Evolutionary conservation across 2,888 invertebrate genomes (phyloP).

Genomic region (Leucoptera coffeella): DNA sequence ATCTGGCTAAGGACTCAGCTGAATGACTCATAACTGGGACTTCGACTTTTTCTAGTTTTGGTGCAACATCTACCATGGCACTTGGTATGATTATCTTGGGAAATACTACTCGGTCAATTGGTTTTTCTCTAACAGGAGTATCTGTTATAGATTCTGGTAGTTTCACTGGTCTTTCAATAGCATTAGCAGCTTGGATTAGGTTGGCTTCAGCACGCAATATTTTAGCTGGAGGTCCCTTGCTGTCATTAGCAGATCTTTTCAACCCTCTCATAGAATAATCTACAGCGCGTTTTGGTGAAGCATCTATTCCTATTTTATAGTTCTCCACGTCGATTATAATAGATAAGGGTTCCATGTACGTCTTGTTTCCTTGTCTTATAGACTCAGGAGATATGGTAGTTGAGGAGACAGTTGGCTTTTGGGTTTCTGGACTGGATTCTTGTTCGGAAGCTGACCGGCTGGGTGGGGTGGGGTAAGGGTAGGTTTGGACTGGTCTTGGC

Average conservation of each 20-base stretch:
- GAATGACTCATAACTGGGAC: conserved; percentile 40
- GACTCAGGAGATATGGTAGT: conserved; percentile 45
- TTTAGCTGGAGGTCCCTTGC: conserved; percentile 23
- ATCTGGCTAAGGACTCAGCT: conserved; percentile 28
- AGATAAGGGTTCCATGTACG: conserved; percentile 37
- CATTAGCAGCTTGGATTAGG: too few relatives aligned
- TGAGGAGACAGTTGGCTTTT: conserved; percentile 46
- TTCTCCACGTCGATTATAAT: conserved; percentile 45
- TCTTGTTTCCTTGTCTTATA: conserved; percentile 27
- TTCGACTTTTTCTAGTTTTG: conserved; percentile 8
- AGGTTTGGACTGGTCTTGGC: conserved; percentile 32
- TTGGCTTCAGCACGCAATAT: conserved; percentile 18
- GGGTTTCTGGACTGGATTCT: conserved; percentile 44
- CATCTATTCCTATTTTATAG: conserved; percentile 41
- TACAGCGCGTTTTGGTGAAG: conserved; percentile 39
- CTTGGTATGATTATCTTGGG: conserved; percentile 9
- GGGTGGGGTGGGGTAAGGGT: conserved; percentile 53
- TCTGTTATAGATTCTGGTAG: conserved; percentile 18
- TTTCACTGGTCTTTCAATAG: too few relatives aligned
- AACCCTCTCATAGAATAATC: conserved; percentile 39
- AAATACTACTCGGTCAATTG: background rate
- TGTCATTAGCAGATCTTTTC: conserved; percentile 24
- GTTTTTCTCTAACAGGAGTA: background rate
- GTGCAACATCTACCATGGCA: background rate
- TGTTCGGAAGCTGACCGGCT: conserved; percentile 53